phyloP scores from a whole-genome alignment of 2,113 vertebrate genomes.

The Ailurus styani region DNA sequence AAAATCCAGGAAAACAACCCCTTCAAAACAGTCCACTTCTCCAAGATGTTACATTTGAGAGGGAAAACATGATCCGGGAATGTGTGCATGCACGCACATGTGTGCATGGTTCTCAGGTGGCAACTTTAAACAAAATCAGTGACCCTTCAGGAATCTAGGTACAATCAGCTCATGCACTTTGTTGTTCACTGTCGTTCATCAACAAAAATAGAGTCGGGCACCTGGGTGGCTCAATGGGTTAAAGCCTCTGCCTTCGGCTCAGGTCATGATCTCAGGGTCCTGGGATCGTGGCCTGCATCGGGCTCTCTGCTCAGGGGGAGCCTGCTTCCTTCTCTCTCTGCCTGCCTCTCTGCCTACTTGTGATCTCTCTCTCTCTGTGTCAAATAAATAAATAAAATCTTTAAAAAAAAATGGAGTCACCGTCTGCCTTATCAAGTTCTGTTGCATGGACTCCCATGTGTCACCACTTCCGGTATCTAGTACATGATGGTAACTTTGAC shows the following conservation, averaged over 20 bases:
- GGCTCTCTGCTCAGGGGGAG: no score
- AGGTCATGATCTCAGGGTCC: no score
- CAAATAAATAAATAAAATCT: no score
- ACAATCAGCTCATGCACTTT: fast-evolving
- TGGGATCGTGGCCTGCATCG: no score
- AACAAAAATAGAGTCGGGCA: background rate
- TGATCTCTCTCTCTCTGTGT: no score
- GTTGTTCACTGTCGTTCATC: background rate
- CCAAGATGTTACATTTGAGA: background rate
- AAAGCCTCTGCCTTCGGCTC: no score
- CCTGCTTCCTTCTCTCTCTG: no score
- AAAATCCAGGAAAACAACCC: background rate
- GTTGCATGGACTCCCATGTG: fast-evolving
- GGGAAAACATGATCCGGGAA: background rate
- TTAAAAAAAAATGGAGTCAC: background rate
- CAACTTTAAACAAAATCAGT: background rate
- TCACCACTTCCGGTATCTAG: fast-evolving
- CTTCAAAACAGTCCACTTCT: background rate
- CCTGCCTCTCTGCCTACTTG: no score
- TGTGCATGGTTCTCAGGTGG: background rate
- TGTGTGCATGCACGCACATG: fast-evolving
- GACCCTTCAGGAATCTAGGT: background rate
- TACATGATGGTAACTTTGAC: fast-evolving
- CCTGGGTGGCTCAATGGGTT: no score
- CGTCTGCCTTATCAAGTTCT: background rate